Evolutionary conservation across 2,113 vertebrate genomes (phyloP).

Genomic region (Tragelaphus imberbis): DNA sequence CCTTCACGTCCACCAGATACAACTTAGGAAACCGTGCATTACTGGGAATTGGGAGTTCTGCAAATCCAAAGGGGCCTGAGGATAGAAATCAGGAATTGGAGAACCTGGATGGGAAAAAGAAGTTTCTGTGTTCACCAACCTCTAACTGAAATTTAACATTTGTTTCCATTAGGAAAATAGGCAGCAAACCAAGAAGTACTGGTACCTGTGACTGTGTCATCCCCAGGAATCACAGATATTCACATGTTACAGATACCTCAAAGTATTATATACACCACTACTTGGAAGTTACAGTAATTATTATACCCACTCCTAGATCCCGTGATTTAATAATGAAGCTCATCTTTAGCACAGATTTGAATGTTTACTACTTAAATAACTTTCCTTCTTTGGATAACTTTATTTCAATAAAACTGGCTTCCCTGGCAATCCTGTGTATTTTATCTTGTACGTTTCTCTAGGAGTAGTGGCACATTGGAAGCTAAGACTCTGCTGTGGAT

Average conservation of each 20-base stretch:
- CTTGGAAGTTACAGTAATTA: not conserved
- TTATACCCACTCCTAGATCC: not conserved
- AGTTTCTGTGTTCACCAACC: not conserved
- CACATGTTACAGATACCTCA: not conserved
- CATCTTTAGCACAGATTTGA: not conserved
- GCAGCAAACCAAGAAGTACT: not conserved
- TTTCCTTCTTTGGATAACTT: not conserved
- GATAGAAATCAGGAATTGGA: not conserved
- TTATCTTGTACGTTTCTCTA: not conserved
- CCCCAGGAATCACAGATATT: not conserved
- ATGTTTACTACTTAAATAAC: not conserved
- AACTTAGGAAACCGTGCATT: not conserved
- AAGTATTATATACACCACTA: not conserved
- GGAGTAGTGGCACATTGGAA: not conserved
- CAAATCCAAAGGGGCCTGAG: not conserved
- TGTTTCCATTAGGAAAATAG: not conserved
- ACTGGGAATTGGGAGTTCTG: not conserved
- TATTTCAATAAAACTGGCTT: constrained; percentile 11
- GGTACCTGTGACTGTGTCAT: not conserved
- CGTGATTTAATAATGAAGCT: not conserved
- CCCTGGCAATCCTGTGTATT: not conserved
- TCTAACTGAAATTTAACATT: not conserved
- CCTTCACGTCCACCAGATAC: not conserved
- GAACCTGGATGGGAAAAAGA: not conserved
- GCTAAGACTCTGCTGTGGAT: not conserved